Base-by-base conservation (phyloP, 2,797 vertebrate species). In the Linurgus olivaceus region DNA sequence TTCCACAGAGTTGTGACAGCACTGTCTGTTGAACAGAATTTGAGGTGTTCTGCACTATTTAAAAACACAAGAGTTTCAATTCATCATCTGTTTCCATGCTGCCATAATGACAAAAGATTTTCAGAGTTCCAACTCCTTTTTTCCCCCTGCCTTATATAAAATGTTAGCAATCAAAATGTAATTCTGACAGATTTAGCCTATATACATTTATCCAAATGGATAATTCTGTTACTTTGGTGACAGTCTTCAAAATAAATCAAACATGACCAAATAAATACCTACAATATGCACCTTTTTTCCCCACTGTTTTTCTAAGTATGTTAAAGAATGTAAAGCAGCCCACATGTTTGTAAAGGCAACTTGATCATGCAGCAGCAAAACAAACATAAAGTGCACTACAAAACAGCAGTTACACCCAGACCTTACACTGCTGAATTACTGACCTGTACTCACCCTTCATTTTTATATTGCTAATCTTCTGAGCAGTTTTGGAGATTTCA, bases 311-410 rank as follows among this genome's bases (percentile, higher is more conserved):
- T 48, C 31, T n/a, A 61, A 52, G 16, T 15, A n/a, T 3, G 5
- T n/a, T 72, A 70, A 81, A 52, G 44, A 71, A 33, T 1, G 3
- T 12, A 35, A 54, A 21, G 50, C 86, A 13, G 18, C 6, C 31
- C 10, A 1, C 5, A 26, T 15, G 20, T 61, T 80, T 86, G 13
- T 57, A 24, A 71, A 54, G 26, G 57, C 11, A 47, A 38, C 25
- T 42, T 6, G 4, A 78, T 10, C 11, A 45, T 45, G 48, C 59
- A 52, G 40, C 51, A 70, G 51, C 45, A 73, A 87, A 88, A 65
- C 1, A 0, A 1, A 50, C 18, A 88, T 23, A 23, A 72, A 50
- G 33, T 1, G 10, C 4, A 13, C 26, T 26, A 13, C 18, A 51
- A 62, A 68, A 17, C 6, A 57, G 9, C 5, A 29, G 5, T 44